These are phyloP conservation scores for Drosophila percnosoma DNA, from an alignment of 2,888 invertebrate species.

Conservation along the genomic window DNA sequence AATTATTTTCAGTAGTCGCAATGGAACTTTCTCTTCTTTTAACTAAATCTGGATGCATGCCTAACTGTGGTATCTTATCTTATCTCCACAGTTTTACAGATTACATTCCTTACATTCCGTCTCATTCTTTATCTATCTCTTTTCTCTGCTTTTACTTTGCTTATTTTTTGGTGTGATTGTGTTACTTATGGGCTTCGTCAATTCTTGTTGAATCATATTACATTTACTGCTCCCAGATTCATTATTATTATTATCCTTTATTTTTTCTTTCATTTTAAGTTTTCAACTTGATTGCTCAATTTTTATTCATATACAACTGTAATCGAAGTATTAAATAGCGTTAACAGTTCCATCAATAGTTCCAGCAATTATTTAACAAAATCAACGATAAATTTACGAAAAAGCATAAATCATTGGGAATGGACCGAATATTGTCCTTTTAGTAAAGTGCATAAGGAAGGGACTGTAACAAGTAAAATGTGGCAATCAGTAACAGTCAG, in stretches of 20 bases:
- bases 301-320: background rate
- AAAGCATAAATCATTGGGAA: constrained; percentile 1
- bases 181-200: background rate
- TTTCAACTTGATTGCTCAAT: background rate
- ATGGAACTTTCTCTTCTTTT: background rate
- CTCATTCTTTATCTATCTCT: background rate
- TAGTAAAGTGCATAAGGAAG: constrained; percentile 1
- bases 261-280: background rate
- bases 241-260: background rate
- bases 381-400: background rate
- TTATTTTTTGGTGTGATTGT: background rate
- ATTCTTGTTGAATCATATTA: background rate
- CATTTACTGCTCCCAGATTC: background rate
- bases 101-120: background rate
- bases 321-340: background rate
- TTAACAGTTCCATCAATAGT: background rate
- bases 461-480: constrained; percentile 31
- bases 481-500: constrained; percentile 31
- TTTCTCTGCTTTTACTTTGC: background rate
- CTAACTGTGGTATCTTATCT: background rate
- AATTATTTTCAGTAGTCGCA: background rate
- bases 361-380: background rate
- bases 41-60: background rate
- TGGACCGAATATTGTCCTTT: constrained; percentile 2
- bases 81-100: background rate